These are phyloP conservation scores for Cynopterus sphinx DNA, from an alignment of 2,797 vertebrate genomes.

Conservation along the genomic window DNA sequence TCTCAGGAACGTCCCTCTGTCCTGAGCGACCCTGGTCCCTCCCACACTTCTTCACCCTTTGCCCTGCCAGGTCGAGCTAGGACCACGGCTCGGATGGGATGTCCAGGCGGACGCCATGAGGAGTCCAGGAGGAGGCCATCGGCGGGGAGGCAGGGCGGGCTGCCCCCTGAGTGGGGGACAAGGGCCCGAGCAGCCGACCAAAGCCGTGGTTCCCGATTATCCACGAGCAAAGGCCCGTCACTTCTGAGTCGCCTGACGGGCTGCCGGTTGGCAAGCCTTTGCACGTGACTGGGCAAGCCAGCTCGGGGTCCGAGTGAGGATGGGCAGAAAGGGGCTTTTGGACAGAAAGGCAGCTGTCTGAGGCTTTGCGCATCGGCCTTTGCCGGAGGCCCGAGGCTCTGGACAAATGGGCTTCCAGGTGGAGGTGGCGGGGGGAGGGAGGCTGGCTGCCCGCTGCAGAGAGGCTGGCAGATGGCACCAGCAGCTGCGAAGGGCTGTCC, in stretches of 20 bases:
- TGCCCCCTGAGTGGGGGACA: fast-evolving
- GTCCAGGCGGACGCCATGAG: not conserved
- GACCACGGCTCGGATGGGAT: not conserved
- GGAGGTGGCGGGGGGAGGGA: not conserved
- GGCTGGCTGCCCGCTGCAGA: not conserved
- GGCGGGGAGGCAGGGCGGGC: not conserved
- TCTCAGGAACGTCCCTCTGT: not conserved
- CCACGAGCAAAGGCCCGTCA: not conserved
- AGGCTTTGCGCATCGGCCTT: not conserved
- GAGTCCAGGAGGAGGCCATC: not conserved
- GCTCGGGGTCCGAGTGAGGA: not conserved
- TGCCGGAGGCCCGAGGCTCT: not conserved
- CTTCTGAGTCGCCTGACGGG: not conserved
- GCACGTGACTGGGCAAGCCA: fast-evolving
- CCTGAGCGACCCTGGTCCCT: not conserved
- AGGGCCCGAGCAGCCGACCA: not conserved
- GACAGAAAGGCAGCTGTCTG: not conserved
- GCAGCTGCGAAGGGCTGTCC: not conserved
- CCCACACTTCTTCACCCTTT: not conserved
- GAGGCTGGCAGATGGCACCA: not conserved
- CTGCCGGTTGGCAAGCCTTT: not conserved
- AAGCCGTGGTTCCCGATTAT: not conserved
- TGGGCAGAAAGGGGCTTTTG: not conserved
- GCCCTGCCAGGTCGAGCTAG: not conserved
- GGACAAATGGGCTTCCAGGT: not conserved